phyloP scores from a whole-genome alignment of 2,888 invertebrate genomes.

The Liopterus haemorrhoidalis region DNA sequence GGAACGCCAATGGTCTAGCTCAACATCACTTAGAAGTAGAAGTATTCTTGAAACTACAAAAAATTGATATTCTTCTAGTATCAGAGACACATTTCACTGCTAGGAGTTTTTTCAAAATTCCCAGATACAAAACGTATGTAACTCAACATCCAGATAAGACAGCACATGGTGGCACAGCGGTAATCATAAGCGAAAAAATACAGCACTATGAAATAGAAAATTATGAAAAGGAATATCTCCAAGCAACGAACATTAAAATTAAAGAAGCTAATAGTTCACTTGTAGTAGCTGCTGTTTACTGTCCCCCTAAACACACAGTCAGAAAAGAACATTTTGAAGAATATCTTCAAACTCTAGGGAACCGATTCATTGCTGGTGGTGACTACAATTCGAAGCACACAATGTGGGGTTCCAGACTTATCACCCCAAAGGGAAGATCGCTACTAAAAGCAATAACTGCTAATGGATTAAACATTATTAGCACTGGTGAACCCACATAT shows the following conservation, averaged over 20 bases:
- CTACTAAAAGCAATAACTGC: conserved; percentile 15
- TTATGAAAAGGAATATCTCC: conserved; percentile 8
- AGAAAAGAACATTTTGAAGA: conserved; percentile 25
- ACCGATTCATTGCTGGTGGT: conserved; percentile 26
- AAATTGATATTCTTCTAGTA: too few relatives aligned
- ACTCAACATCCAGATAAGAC: conserved; percentile 22
- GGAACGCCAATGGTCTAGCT: too few relatives aligned
- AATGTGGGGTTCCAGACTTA: conserved; percentile 29
- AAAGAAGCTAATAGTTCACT: too few relatives aligned
- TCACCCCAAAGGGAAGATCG: conserved; percentile 22
- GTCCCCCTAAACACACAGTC: conserved; percentile 28
- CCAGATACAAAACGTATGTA: conserved; percentile 14
- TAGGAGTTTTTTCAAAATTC: conserved; percentile 21
- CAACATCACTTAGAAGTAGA: too few relatives aligned
- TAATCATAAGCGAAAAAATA: conserved; percentile 17
- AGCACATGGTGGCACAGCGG: conserved; percentile 14
- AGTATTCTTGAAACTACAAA: too few relatives aligned
- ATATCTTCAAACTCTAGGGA: conserved; percentile 23
- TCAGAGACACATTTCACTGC: conserved; percentile 17
- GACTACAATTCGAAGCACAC: conserved; percentile 29
- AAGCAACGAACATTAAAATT: conserved; percentile 12
- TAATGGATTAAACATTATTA: conserved; percentile 13
- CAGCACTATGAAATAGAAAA: conserved; percentile 18
- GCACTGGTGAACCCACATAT: conserved; percentile 33
- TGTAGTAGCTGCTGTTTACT: conserved; percentile 16